These are phyloP conservation scores for Manacus vitellinus DNA, from an alignment of 2,113 vertebrate genomes.

Conservation along the genomic window DNA sequence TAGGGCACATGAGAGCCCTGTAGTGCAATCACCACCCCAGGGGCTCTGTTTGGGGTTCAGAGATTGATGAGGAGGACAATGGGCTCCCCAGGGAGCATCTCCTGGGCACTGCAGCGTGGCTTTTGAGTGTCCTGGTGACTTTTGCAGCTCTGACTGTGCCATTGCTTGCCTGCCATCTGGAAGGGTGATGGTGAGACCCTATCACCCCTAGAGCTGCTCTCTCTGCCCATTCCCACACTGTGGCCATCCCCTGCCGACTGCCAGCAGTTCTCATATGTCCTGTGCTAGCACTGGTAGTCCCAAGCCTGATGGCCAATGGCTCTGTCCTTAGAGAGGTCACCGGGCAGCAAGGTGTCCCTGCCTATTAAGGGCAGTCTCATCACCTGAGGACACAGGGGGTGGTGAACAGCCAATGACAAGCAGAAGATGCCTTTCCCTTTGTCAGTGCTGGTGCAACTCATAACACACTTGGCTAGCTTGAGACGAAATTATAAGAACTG, in stretches of 20 bases:
- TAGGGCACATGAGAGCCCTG: rapidly evolving
- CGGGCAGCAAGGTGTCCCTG: background rate
- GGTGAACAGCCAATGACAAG: background rate
- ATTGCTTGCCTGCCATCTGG: background rate
- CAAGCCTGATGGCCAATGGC: background rate
- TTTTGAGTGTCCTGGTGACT: rapidly evolving
- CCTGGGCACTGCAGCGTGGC: background rate
- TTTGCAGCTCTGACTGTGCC: background rate
- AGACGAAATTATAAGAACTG: constrained; percentile 14
- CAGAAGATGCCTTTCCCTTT: background rate
- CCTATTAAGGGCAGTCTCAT: background rate
- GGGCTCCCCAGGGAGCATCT: background rate
- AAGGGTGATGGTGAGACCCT: background rate
- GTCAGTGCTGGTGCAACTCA: background rate
- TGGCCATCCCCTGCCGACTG: background rate
- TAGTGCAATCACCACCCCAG: rapidly evolving
- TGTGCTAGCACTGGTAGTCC: background rate
- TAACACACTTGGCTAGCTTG: background rate
- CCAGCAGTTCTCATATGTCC: background rate
- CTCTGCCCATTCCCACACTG: background rate
- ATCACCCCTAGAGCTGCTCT: background rate
- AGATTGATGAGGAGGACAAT: background rate
- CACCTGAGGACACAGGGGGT: background rate
- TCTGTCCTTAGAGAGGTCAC: background rate
- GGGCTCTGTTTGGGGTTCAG: background rate